phyloP scores from a whole-genome alignment of 1,140 invertebrate species.

The Zaprionus nigranus region DNA sequence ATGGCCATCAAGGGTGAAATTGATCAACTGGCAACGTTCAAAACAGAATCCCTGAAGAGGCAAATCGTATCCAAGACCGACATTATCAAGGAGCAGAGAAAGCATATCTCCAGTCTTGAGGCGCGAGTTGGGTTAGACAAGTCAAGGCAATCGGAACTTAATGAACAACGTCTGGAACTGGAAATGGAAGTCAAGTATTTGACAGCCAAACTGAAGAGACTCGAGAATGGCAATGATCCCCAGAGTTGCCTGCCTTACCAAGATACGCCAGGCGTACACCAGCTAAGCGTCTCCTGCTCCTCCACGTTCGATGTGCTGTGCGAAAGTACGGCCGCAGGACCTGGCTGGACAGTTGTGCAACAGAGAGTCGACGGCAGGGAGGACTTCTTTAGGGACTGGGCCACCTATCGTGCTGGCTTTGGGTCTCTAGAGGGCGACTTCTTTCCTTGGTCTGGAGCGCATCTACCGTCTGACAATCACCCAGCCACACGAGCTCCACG shows the following conservation, averaged over 20 bases:
- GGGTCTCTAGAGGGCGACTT: background rate
- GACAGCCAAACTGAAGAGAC: background rate
- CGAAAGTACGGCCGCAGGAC: background rate
- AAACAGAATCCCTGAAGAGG: background rate
- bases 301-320: background rate
- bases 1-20: background rate
- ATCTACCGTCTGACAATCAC: constrained; percentile 6
- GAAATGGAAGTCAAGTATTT: background rate
- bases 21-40: background rate
- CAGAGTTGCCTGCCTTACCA: background rate
- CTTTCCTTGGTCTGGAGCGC: constrained; percentile 10
- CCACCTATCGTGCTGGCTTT: background rate
- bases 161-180: background rate
- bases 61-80: background rate
- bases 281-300: background rate
- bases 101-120: background rate
- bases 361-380: constrained; percentile 6
- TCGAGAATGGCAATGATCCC: background rate
- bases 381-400: constrained; percentile 12
- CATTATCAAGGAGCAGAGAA: constrained; percentile 1
- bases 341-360: constrained; percentile 15
- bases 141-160: background rate
- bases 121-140: background rate
- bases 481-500: background rate
- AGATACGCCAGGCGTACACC: background rate